Conservation (phyloP, 2,113 vertebrate species). For the Rhegmatorhina hoffmannsi region DNA sequence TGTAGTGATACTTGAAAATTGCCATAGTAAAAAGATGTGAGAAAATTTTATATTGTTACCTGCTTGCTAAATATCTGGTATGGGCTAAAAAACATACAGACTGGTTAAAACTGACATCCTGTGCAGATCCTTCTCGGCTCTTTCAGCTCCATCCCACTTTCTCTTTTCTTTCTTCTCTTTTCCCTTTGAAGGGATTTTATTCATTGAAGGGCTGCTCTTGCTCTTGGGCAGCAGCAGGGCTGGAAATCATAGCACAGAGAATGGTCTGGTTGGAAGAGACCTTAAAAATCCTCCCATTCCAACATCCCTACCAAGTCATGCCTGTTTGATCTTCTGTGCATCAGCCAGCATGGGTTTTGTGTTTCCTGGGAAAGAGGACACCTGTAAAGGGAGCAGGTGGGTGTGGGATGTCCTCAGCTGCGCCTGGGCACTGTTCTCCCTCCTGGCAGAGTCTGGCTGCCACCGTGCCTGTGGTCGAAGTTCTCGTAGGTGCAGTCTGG, state of each 20-base stretch:
- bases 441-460: background rate
- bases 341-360: rapidly evolving
- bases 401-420: background rate
- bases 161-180: background rate
- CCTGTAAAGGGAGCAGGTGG: background rate
- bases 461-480: slow-evolving; percentile 1
- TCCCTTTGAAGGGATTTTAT: background rate
- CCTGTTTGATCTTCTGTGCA: background rate
- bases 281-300: background rate
- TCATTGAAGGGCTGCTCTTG: background rate
- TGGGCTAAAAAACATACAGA: background rate
- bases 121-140: background rate
- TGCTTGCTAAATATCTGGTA: background rate
- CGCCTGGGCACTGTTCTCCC: background rate
- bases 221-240: background rate
- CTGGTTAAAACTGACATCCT: background rate
- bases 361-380: background rate
- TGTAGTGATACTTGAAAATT: background rate
- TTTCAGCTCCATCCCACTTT: background rate
- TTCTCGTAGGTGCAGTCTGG: slow-evolving; percentile 79
- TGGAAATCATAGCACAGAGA: background rate
- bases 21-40: background rate
- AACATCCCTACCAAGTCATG: background rate
- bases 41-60: background rate
- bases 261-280: background rate